A percentile compares a stretch with the other conserved stretches of the same genome.
These are phyloP conservation scores for Galendromus occidentalis DNA, from an alignment of 1,140 invertebrate genomes.

Conservation along the genomic window DNA sequence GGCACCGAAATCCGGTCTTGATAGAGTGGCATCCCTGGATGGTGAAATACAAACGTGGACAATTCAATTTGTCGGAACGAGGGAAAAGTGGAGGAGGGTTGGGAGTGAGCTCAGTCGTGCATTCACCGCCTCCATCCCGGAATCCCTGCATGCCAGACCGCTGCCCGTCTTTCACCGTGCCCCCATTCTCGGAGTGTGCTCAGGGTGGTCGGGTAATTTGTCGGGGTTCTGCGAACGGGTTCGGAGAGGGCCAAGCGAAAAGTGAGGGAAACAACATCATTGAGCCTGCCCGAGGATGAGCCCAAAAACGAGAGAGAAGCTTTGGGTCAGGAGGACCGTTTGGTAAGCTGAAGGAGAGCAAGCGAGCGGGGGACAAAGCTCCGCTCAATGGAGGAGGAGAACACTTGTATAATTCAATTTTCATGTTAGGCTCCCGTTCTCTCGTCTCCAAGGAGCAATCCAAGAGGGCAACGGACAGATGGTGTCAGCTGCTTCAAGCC, in stretches of 20 bases:
- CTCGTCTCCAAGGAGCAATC: slow-evolving; percentile 6
- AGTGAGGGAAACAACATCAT: not conserved
- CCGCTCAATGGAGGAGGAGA: not conserved
- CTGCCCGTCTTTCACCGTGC: no score
- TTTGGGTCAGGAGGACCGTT: not conserved
- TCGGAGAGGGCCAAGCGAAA: not conserved
- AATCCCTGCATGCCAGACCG: no score
- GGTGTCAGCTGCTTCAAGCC: not conserved
- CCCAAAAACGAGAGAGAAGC: not conserved
- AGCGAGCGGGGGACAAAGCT: not conserved
- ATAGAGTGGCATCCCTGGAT: no score
- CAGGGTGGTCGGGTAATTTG: slow-evolving; percentile 8
- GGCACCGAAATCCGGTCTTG: no score
- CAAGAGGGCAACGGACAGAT: not conserved
- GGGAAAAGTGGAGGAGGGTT: no score
- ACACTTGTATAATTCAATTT: slow-evolving; percentile 10
- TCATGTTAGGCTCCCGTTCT: slow-evolving; percentile 1
- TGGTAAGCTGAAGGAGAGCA: not conserved
- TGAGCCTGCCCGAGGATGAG: not conserved
- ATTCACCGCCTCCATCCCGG: no score
- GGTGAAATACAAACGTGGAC: no score
- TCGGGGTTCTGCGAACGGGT: not conserved
- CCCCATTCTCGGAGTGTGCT: no score
- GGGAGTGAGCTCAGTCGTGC: no score
- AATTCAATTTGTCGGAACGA: no score